These are phyloP conservation scores for Callospermophilus lateralis DNA, from an alignment of 2,113 vertebrate genomes.

Conservation along the genomic window DNA sequence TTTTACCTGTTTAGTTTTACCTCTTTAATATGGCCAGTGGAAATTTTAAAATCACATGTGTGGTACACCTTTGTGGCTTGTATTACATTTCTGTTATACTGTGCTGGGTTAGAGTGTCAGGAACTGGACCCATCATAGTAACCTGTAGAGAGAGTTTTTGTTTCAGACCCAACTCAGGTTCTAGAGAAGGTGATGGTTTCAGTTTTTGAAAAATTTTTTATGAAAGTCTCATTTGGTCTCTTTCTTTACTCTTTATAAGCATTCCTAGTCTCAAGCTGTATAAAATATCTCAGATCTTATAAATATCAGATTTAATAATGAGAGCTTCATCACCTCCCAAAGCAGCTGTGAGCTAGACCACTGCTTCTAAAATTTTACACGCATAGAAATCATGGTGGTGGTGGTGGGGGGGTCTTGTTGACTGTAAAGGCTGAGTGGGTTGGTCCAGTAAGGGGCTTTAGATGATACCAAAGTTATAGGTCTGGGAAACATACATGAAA, in stretches of 20 bases:
- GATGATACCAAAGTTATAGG: background rate
- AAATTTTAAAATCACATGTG: background rate
- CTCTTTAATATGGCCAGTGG: background rate
- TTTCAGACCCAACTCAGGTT: background rate
- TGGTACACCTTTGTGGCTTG: background rate
- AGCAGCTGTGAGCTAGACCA: background rate
- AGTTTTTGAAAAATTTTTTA: background rate
- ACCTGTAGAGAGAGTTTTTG: background rate
- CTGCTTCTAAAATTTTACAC: background rate
- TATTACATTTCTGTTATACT: background rate
- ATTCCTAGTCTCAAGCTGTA: background rate
- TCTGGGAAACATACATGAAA: background rate
- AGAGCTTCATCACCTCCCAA: background rate
- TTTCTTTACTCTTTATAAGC: background rate
- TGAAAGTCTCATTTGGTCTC: background rate
- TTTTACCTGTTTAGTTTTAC: background rate
- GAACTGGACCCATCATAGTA: background rate
- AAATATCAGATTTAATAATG: background rate
- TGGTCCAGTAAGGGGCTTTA: background rate
- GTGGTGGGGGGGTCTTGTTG: background rate
- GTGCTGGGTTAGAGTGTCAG: background rate
- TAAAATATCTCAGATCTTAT: background rate
- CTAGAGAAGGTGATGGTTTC: background rate
- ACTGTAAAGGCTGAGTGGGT: background rate
- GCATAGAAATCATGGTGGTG: background rate